Evolutionary conservation across 2,797 vertebrate species (phyloP).

Genomic region (Dryobates pubescens): DNA sequence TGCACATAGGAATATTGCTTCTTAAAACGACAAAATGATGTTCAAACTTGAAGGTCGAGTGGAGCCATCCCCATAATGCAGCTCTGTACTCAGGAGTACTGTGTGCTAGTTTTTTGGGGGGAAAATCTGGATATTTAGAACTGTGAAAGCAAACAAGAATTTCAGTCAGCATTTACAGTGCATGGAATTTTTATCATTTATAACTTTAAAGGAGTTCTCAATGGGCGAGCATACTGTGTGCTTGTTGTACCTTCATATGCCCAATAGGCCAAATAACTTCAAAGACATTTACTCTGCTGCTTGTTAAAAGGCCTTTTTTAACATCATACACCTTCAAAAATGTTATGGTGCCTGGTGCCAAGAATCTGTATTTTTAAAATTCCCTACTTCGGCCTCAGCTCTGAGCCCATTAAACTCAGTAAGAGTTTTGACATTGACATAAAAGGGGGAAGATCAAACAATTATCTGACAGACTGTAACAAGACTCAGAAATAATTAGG

Average conservation of each 20-base stretch:
- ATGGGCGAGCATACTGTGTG: neutral
- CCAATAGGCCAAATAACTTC: conserved; percentile 36
- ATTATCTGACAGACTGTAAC: conserved; percentile 49
- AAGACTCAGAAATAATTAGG: conserved; percentile 59
- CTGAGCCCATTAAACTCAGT: conserved; percentile 38
- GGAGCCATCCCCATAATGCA: neutral
- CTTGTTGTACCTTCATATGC: conserved; percentile 21
- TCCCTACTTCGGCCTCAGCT: conserved; percentile 17
- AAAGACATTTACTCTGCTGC: conserved; percentile 34
- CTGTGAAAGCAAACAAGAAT: neutral
- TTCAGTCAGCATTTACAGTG: neutral
- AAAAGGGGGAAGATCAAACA: conserved; percentile 65
- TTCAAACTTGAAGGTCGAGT: neutral
- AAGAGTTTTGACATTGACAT: conserved; percentile 45
- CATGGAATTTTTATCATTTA: neutral
- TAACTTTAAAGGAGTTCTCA: neutral
- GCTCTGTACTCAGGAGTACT: neutral
- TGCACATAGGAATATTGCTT: neutral
- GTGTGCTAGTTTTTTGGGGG: neutral
- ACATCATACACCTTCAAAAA: conserved; percentile 42
- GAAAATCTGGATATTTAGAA: neutral
- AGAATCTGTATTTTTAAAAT: conserved; percentile 63
- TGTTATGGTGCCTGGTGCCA: conserved; percentile 32
- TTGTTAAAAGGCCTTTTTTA: conserved; percentile 40
- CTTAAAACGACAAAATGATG: neutral